These are phyloP conservation scores for Carassius auratus DNA, from an alignment of 2,113 vertebrate species.

Conservation along the genomic window DNA sequence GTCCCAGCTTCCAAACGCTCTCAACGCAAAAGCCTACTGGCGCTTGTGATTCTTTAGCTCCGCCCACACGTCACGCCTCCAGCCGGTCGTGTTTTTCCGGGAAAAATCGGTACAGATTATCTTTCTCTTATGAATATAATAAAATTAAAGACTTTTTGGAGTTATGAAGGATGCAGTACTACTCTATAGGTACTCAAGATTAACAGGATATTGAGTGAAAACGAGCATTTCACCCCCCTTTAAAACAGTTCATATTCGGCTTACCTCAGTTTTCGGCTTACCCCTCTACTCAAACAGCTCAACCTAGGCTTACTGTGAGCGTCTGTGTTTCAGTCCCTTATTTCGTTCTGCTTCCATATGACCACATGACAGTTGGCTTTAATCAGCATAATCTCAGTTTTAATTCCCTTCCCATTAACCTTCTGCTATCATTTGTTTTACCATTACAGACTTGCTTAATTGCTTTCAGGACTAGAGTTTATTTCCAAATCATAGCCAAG, in stretches of 20 bases:
- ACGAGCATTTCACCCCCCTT: too few relatives aligned
- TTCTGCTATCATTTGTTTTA: constrained; percentile 76
- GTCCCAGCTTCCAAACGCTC: too few relatives aligned
- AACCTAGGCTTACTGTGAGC: neutral
- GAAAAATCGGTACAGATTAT: too few relatives aligned
- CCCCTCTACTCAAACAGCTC: neutral
- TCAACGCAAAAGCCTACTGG: too few relatives aligned
- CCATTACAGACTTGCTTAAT: constrained; percentile 70
- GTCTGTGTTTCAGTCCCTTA: neutral
- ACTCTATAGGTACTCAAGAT: too few relatives aligned
- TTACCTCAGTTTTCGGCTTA: neutral
- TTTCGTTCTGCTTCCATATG: constrained; percentile 37
- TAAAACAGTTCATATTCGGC: neutral
- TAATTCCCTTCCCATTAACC: constrained; percentile 78
- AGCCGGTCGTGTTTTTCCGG: too few relatives aligned
- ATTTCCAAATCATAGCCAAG: constrained; percentile 72
- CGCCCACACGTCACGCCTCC: too few relatives aligned
- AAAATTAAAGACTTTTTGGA: too few relatives aligned
- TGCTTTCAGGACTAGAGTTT: constrained; percentile 72
- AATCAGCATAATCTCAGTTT: constrained; percentile 75
- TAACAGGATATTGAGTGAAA: too few relatives aligned
- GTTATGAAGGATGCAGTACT: too few relatives aligned
- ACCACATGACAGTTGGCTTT: constrained; percentile 51
- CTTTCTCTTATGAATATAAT: too few relatives aligned
- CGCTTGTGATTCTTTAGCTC: too few relatives aligned